phyloP scores from a whole-genome alignment of 2,888 invertebrate genomes.

The Acholoe squamosa region DNA sequence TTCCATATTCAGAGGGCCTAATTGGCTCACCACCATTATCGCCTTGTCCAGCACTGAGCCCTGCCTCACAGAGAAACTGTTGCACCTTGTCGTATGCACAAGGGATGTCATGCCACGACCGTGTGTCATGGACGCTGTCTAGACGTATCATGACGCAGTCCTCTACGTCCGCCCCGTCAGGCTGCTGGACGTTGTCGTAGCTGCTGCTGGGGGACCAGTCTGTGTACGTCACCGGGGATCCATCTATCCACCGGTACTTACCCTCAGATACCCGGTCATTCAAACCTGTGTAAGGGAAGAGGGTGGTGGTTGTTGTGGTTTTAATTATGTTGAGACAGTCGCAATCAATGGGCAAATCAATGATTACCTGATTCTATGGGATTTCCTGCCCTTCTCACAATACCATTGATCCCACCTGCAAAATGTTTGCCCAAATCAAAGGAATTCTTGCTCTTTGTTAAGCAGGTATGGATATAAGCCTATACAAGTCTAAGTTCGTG shows the following conservation, averaged over 20 bases:
- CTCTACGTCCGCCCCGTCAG: slow-evolving; percentile 78
- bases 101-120: slow-evolving; percentile 79
- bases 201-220: slow-evolving; percentile 48
- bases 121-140: slow-evolving; percentile 75
- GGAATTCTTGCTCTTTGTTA: too few relatives aligned
- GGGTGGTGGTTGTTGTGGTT: too few relatives aligned
- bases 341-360: too few relatives aligned
- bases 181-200: slow-evolving; percentile 69
- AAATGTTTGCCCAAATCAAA: too few relatives aligned
- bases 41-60: slow-evolving; percentile 24
- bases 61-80: slow-evolving; percentile 67
- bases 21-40: not conserved
- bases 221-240: slow-evolving; percentile 54
- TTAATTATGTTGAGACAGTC: too few relatives aligned
- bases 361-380: too few relatives aligned
- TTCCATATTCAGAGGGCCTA: too few relatives aligned
- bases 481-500: too few relatives aligned
- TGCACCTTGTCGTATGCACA: slow-evolving; percentile 72
- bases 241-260: slow-evolving; percentile 43
- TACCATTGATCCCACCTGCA: too few relatives aligned
- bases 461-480: too few relatives aligned
- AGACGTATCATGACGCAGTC: slow-evolving; percentile 77
- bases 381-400: too few relatives aligned
- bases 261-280: slow-evolving; percentile 44
- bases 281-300: not conserved